phyloP scores from a whole-genome alignment of 1,140 invertebrate species.

The Dreissena rostriformis region DNA sequence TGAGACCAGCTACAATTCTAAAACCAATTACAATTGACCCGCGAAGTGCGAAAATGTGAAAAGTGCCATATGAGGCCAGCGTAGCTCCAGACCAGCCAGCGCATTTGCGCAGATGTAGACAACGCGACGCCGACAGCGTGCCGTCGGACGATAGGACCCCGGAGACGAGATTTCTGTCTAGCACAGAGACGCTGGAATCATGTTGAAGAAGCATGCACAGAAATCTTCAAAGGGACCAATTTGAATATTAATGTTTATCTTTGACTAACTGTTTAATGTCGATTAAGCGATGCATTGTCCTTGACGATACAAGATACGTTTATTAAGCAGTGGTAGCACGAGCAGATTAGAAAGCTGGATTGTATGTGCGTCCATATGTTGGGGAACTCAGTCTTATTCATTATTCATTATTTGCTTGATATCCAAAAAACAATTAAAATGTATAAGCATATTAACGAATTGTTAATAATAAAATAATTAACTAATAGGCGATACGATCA shows the following conservation, averaged over 20 bases:
- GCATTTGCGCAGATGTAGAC: conserved; percentile 13
- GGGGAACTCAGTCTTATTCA: too few species aligned
- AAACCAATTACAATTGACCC: conserved; percentile 43
- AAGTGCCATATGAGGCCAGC: too few species aligned
- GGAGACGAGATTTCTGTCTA: conserved; percentile 34
- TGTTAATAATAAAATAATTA: too few species aligned
- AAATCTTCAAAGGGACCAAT: background rate
- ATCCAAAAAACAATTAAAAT: too few species aligned
- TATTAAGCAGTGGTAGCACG: background rate
- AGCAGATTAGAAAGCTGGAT: background rate
- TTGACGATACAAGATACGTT: background rate
- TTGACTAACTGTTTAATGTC: background rate
- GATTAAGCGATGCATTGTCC: background rate
- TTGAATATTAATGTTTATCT: too few species aligned
- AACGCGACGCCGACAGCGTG: conserved; percentile 36
- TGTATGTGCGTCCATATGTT: too few species aligned
- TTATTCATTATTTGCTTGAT: too few species aligned
- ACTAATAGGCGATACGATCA: too few species aligned
- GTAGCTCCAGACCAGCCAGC: conserved; percentile 4
- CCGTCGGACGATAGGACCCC: conserved; percentile 29
- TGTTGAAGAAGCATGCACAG: background rate
- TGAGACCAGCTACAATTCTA: conserved; percentile 72
- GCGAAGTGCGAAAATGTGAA: conserved; percentile 39
- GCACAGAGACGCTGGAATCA: background rate
- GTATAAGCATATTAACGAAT: too few species aligned